Conservation (phyloP, 2,888 invertebrate species). For the Oscheius sp. region DNA sequence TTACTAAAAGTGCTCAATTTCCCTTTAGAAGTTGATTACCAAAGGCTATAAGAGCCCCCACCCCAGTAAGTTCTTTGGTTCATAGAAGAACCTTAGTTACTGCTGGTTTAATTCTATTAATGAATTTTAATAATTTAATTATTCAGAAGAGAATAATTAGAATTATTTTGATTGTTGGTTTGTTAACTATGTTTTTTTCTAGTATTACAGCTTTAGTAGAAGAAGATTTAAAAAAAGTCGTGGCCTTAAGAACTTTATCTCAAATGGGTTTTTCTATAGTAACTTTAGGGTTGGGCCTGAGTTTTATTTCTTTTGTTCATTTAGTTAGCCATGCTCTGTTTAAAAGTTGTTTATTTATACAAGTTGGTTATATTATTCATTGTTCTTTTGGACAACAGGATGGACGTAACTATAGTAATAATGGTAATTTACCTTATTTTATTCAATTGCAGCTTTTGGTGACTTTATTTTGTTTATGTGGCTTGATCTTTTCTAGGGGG, state of each 20-base stretch:
- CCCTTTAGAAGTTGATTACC: conserved; percentile 83
- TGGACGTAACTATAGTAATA: conserved; percentile 57
- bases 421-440: conserved; percentile 51
- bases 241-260: conserved; percentile 56
- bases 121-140: conserved; percentile 69
- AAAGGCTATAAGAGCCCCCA: conserved; percentile 82
- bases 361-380: conserved; percentile 59
- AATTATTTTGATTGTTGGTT: conserved; percentile 73
- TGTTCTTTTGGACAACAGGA: conserved; percentile 61
- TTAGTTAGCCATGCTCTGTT: conserved; percentile 58
- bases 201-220: conserved; percentile 52
- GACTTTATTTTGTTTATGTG: conserved; percentile 60
- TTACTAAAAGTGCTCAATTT: conserved; percentile 84
- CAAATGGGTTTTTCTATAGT: conserved; percentile 58
- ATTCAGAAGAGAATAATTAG: conserved; percentile 80
- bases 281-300: conserved; percentile 52
- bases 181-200: conserved; percentile 59
- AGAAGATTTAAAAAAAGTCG: conserved; percentile 56
- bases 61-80: conserved; percentile 81
- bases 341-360: conserved; percentile 60
- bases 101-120: conserved; percentile 75
- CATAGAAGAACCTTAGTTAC: conserved; percentile 84
- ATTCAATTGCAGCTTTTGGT: conserved; percentile 52
- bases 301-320: conserved; percentile 69
- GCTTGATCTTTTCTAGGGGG: conserved; percentile 57